A percentile compares a stretch with the other conserved stretches of the same genome.
phyloP scores from a whole-genome alignment of 2,113 vertebrate species.

The Hemiprocne comata region DNA sequence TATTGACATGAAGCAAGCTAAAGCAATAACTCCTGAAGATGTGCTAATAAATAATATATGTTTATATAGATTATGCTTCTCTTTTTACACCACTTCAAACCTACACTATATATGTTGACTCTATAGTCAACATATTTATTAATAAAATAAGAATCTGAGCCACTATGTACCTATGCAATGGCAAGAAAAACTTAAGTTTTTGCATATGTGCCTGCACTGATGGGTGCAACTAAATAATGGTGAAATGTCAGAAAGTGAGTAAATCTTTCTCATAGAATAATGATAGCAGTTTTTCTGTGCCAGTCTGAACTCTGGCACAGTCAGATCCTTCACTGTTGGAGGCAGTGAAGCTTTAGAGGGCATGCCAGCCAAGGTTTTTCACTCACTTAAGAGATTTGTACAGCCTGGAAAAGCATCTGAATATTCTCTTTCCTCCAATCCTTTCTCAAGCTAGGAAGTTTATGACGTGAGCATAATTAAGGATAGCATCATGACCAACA shows the following conservation, averaged over 20 bases:
- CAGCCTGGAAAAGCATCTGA: background rate
- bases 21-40: conserved; percentile 12
- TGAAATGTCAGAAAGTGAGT: background rate
- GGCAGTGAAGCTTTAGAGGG: background rate
- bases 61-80: background rate
- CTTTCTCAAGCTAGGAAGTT: background rate
- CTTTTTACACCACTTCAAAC: background rate
- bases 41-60: conserved; percentile 22
- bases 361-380: background rate
- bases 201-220: background rate
- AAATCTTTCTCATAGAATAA: background rate
- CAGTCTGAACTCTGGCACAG: background rate
- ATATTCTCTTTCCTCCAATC: background rate
- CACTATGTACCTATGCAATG: background rate
- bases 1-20: background rate
- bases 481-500: background rate
- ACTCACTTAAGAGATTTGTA: background rate
- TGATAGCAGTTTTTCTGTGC: background rate
- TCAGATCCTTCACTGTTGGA: background rate
- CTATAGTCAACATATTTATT: background rate
- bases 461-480: background rate
- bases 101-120: no score
- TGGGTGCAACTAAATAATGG: background rate
- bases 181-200: background rate
- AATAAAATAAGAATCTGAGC: background rate